phyloP scores from a whole-genome alignment of 2,113 vertebrate genomes.

The Chunga burmeisteri region DNA sequence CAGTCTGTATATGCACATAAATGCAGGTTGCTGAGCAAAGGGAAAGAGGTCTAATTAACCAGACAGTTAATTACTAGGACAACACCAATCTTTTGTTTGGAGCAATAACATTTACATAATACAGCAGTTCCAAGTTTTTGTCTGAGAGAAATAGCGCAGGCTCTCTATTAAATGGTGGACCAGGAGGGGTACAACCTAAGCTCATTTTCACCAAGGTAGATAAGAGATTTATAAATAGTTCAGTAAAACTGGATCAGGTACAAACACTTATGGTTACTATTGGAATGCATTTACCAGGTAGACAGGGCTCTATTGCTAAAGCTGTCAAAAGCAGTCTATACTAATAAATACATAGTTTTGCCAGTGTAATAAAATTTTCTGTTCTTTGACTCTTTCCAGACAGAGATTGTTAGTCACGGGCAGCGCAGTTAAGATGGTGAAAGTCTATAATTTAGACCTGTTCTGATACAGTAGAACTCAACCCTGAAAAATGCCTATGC shows the following conservation, averaged over 20 bases:
- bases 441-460: background rate
- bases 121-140: constrained; percentile 7
- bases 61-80: constrained; percentile 59
- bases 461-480: background rate
- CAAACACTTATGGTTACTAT: fast-evolving
- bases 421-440: background rate
- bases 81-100: constrained; percentile 28
- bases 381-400: background rate
- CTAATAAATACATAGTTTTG: background rate
- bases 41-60: constrained; percentile 48
- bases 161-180: background rate
- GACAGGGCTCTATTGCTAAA: background rate
- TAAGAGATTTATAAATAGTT: background rate
- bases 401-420: background rate
- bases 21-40: constrained; percentile 57
- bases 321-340: background rate
- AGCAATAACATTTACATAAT: constrained; percentile 56
- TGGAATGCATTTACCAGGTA: background rate
- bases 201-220: background rate
- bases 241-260: background rate
- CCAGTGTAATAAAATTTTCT: background rate
- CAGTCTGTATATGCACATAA: background rate
- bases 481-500: background rate
- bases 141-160: background rate
- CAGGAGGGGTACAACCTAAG: background rate